Percentiles rank a stretch among this genome's conserved stretches.
These are phyloP conservation scores for Polydrusus pterygomalis DNA, from an alignment of 2,888 invertebrate genomes.

Conservation along the genomic window DNA sequence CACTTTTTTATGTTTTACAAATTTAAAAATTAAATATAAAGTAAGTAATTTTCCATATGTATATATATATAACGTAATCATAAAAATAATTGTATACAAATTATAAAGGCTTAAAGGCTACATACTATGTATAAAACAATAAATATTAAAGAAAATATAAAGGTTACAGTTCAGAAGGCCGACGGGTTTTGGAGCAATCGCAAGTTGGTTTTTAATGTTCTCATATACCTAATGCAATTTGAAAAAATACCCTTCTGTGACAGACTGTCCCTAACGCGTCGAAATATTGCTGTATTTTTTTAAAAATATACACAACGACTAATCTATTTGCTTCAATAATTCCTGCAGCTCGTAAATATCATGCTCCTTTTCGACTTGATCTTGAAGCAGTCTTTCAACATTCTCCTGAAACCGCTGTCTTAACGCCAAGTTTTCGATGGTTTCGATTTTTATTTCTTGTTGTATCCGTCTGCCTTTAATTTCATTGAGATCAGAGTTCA, in stretches of 20 bases:
- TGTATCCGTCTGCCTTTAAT: conserved; percentile 83
- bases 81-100: not conserved
- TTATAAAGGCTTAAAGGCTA: not conserved
- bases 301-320: not conserved
- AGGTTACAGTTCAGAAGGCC: no score
- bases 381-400: conserved; percentile 85
- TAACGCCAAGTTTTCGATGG: conserved; percentile 89
- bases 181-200: no score
- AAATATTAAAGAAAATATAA: no score
- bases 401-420: conserved; percentile 86
- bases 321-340: conserved; percentile 65
- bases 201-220: no score
- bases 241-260: no score
- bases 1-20: not conserved
- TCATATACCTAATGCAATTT: no score
- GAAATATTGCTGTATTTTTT: no score
- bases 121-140: no score
- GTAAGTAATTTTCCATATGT: no score
- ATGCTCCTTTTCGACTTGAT: conserved; percentile 86
- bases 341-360: conserved; percentile 73
- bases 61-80: no score
- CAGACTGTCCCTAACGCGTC: no score
- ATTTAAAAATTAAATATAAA: no score
- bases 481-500: conserved; percentile 84
- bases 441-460: conserved; percentile 88